phyloP scores from a whole-genome alignment of 2,888 invertebrate genomes.

The Ophion slaviceki region DNA sequence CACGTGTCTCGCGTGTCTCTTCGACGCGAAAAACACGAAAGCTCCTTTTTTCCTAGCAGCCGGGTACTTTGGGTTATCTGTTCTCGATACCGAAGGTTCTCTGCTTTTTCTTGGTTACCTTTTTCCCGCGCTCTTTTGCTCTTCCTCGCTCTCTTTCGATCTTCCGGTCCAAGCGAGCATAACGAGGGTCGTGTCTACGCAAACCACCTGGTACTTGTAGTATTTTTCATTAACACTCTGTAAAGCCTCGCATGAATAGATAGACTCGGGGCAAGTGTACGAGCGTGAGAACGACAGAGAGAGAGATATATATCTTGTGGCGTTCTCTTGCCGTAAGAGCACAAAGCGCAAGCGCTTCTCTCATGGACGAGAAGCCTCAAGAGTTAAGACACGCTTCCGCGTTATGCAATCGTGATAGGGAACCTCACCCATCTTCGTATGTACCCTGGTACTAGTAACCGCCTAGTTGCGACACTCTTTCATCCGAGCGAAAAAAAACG shows the following conservation, averaged over 20 bases:
- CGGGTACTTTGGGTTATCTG: neutral
- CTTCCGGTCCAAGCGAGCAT: slow-evolving; percentile 67
- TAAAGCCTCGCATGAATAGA: slow-evolving; percentile 80
- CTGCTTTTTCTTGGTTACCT: neutral
- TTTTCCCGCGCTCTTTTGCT: neutral
- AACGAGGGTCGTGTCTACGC: slow-evolving; percentile 61
- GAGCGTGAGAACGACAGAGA: slow-evolving; percentile 57
- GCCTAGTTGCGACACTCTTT: slow-evolving; percentile 61
- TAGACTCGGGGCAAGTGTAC: slow-evolving; percentile 72
- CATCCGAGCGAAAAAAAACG: slow-evolving; percentile 32
- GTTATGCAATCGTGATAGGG: slow-evolving; percentile 65
- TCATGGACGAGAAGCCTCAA: slow-evolving; percentile 44
- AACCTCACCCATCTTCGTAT: slow-evolving; percentile 46
- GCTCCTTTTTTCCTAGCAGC: neutral
- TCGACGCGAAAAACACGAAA: neutral
- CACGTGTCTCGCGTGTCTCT: neutral
- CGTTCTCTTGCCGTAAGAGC: slow-evolving; percentile 30
- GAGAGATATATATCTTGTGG: slow-evolving; percentile 17
- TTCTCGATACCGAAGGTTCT: slow-evolving; percentile 36
- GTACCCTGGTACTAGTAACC: slow-evolving; percentile 42
- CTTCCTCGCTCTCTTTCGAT: slow-evolving; percentile 36
- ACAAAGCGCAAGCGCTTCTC: slow-evolving; percentile 33
- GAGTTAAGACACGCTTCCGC: slow-evolving; percentile 66
- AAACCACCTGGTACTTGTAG: slow-evolving; percentile 77
- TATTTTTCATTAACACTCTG: slow-evolving; percentile 82